Conservation (phyloP, 2,797 vertebrate species). For the Chelon labrosus region DNA sequence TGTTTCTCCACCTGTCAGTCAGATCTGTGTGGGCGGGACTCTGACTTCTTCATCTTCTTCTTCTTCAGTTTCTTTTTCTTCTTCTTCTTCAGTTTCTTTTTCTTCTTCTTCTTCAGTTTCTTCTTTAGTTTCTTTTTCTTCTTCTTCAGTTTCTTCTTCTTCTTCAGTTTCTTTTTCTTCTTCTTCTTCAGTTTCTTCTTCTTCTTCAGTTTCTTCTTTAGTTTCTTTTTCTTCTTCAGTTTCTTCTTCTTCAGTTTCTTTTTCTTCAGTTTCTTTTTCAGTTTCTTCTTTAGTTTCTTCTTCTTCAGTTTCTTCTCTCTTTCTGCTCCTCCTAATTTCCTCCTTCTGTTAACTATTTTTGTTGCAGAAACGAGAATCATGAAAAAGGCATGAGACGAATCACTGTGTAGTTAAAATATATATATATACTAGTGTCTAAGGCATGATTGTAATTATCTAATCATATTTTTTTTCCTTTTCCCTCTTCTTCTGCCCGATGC, state of each 20-base stretch:
- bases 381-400: background rate
- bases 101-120: no score
- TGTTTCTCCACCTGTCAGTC: constrained; percentile 8
- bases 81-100: no score
- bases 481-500: constrained; percentile 31
- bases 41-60: background rate
- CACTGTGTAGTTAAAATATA: background rate
- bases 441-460: constrained; percentile 7
- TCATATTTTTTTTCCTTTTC: constrained; percentile 11
- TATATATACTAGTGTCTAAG: no score
- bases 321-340: constrained; percentile 1
- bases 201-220: background rate
- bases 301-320: no score
- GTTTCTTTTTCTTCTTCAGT: background rate
- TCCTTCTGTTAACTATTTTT: no score
- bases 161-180: no score
- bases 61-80: background rate
- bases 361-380: constrained; percentile 4
- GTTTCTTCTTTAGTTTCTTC: no score
- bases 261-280: no score
- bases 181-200: no score
- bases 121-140: no score
- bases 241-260: no score
- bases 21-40: constrained; percentile 8
- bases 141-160: no score